phyloP scores from a whole-genome alignment of 2,888 invertebrate species.

The Galerucella calmariensis region DNA sequence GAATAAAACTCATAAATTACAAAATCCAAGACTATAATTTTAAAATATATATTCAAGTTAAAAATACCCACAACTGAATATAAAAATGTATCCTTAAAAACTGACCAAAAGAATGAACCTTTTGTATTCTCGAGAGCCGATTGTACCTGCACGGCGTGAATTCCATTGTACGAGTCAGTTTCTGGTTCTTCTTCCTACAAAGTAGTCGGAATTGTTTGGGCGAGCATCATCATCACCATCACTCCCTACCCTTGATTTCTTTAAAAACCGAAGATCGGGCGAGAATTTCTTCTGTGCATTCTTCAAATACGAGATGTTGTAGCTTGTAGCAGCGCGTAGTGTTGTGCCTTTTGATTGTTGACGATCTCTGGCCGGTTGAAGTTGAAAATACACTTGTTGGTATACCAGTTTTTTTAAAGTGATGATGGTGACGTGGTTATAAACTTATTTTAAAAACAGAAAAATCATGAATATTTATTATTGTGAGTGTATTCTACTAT shows the following conservation, averaged over 20 bases:
- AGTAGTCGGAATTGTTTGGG: conserved; percentile 24
- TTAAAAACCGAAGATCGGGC: conserved; percentile 9
- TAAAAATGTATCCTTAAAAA: conserved; percentile 40
- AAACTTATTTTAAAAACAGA: neutral
- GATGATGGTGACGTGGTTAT: neutral
- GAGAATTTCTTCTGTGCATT: conserved; percentile 26
- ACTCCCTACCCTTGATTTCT: conserved; percentile 22
- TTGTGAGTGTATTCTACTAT: too few species aligned
- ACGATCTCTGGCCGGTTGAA: neutral
- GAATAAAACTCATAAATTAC: too few species aligned
- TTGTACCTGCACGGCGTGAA: conserved; percentile 40
- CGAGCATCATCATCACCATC: conserved; percentile 13
- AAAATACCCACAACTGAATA: conserved; percentile 25
- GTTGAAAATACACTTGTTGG: neutral
- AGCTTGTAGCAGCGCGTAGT: neutral
- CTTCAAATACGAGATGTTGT: conserved; percentile 18
- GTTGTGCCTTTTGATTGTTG: neutral
- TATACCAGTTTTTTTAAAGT: conserved; percentile 26
- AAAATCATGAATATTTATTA: too few species aligned
- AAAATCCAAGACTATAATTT: neutral
- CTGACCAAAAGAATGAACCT: conserved; percentile 32
- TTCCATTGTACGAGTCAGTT: conserved; percentile 33
- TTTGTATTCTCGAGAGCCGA: conserved; percentile 42
- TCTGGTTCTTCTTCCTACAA: conserved; percentile 39
- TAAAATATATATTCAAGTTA: neutral